phyloP scores from a whole-genome alignment of 2,113 vertebrate species.

The Ceyx cyanopectus region DNA sequence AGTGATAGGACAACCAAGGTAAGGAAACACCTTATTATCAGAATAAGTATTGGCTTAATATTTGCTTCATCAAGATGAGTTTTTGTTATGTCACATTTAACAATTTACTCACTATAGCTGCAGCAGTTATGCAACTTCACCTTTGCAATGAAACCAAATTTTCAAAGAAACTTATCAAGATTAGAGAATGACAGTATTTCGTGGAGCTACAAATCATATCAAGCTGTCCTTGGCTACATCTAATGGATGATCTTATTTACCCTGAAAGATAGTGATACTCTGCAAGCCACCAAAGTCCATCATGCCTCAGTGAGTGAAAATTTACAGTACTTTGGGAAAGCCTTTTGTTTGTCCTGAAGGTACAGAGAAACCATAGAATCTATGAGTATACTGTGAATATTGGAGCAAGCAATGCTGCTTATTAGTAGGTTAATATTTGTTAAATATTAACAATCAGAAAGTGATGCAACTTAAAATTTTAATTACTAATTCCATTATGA shows the following conservation, averaged over 20 bases:
- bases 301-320: neutral
- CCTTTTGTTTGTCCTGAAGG: neutral
- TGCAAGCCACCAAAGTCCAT: neutral
- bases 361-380: neutral
- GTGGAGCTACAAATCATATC: neutral
- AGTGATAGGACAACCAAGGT: neutral
- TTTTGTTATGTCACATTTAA: neutral
- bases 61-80: neutral
- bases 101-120: neutral
- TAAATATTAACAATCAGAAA: neutral
- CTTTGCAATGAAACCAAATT: neutral
- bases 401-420: neutral
- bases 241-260: neutral
- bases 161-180: neutral
- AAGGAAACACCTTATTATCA: neutral
- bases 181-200: neutral
- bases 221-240: neutral
- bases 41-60: neutral
- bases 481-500: neutral
- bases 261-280: neutral
- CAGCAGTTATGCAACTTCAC: neutral
- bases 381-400: neutral
- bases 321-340: neutral
- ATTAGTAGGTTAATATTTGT: neutral
- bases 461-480: neutral